Percentiles rank a stretch among this genome's conserved stretches.
Conservation (phyloP, 2,113 vertebrate species). For the human (Homo sapiens) region DNA sequence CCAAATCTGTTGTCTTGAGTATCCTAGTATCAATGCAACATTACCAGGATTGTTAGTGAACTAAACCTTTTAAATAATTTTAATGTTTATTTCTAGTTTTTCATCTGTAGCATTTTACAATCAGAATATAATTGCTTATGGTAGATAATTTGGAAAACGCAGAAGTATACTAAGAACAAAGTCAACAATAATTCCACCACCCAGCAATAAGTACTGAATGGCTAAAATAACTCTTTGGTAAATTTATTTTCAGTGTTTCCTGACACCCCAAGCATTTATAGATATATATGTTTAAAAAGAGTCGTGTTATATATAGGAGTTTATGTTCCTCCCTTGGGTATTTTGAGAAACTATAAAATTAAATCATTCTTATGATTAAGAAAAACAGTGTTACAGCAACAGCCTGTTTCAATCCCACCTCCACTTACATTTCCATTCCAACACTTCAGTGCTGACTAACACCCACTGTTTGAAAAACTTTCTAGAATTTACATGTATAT, state of each 20-base stretch:
- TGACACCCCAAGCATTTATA: background rate
- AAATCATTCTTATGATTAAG: background rate
- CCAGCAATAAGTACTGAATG: background rate
- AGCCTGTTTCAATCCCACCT: background rate
- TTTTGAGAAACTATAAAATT: background rate
- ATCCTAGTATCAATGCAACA: background rate
- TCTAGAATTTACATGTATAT: background rate
- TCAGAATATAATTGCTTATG: slow-evolving; percentile 42
- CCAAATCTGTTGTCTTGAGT: background rate
- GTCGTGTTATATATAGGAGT: background rate
- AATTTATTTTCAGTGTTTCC: background rate
- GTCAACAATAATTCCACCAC: background rate
- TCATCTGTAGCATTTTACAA: background rate
- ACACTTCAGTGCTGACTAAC: background rate
- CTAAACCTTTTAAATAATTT: background rate
- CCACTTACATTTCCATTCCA: background rate
- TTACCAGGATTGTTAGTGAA: background rate
- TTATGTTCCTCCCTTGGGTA: background rate
- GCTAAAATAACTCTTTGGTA: background rate
- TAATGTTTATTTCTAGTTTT: background rate
- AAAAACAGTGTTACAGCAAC: background rate
- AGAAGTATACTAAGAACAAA: background rate
- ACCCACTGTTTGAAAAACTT: background rate
- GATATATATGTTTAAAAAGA: background rate
- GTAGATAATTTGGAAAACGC: slow-evolving; percentile 18